phyloP scores from a whole-genome alignment of 1,140 invertebrate genomes.

The Trachymyrmex cornetzi region DNA sequence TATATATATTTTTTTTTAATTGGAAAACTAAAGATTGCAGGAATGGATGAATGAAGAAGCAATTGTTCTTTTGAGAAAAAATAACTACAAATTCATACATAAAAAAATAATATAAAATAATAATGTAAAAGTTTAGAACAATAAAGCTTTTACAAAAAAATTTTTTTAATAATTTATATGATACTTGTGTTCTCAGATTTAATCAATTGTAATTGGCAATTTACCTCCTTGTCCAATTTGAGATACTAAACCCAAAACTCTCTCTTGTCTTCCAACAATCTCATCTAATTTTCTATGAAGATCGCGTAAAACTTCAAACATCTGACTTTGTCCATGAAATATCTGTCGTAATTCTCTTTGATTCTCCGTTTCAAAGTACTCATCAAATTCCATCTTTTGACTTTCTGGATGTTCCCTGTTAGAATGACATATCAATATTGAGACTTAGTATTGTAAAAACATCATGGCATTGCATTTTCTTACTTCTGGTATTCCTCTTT shows the following conservation, averaged over 20 bases:
- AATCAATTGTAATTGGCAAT: constrained; percentile 52
- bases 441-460: neutral
- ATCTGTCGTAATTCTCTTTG: constrained; percentile 97
- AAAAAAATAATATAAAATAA: too few species aligned
- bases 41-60: too few species aligned
- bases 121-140: too few species aligned
- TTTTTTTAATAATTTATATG: too few species aligned
- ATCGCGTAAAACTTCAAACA: constrained; percentile 92
- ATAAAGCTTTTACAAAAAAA: too few species aligned
- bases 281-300: constrained; percentile 96
- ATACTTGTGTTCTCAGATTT: too few species aligned
- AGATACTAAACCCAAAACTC: constrained; percentile 91
- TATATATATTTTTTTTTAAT: too few species aligned
- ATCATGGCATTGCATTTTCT: neutral
- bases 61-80: too few species aligned
- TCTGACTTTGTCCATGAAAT: constrained; percentile 95
- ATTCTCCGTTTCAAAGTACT: constrained; percentile 96
- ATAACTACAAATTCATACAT: too few species aligned
- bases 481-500: constrained; percentile 95
- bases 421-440: constrained; percentile 26
- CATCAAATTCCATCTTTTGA: constrained; percentile 91
- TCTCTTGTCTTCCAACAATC: constrained; percentile 94
- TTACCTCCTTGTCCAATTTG: constrained; percentile 85
- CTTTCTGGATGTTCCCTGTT: constrained; percentile 92
- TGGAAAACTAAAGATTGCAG: too few species aligned